A percentile compares a stretch with the other conserved stretches of the same genome.
These are phyloP conservation scores for Acanthopleura granulata DNA, from an alignment of 2,888 invertebrate genomes.

Conservation along the genomic window DNA sequence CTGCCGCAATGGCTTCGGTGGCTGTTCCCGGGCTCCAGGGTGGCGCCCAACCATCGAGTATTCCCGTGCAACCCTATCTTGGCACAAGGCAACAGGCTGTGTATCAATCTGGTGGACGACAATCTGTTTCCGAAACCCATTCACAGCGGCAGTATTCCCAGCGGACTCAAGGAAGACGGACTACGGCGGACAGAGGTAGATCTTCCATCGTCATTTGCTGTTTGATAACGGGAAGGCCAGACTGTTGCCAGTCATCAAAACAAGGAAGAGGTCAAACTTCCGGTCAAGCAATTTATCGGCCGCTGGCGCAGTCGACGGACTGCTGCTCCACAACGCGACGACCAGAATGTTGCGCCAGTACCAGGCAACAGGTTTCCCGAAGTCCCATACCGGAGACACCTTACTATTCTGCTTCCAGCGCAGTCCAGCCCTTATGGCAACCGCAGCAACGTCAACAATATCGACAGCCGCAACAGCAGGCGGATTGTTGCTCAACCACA, in stretches of 20 bases:
- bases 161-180: not conserved
- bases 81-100: not conserved
- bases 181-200: no score
- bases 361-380: not conserved
- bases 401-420: not conserved
- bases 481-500: not conserved
- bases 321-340: constrained; percentile 6
- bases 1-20: not conserved
- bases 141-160: not conserved
- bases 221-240: not conserved
- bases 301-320: not conserved
- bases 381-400: not conserved
- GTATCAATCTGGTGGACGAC: not conserved
- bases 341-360: not conserved
- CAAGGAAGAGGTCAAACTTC: not conserved
- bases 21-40: not conserved
- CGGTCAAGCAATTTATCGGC: not conserved
- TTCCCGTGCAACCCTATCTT: not conserved
- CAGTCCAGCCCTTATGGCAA: not conserved
- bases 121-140: not conserved
- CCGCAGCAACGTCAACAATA: not conserved
- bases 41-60: not conserved
- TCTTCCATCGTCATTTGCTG: not conserved
- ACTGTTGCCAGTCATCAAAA: not conserved
- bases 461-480: not conserved